A percentile compares a stretch with the other conserved stretches of the same genome.
Conservation (phyloP, 2,888 invertebrate species). For the Harmothoe impar region DNA sequence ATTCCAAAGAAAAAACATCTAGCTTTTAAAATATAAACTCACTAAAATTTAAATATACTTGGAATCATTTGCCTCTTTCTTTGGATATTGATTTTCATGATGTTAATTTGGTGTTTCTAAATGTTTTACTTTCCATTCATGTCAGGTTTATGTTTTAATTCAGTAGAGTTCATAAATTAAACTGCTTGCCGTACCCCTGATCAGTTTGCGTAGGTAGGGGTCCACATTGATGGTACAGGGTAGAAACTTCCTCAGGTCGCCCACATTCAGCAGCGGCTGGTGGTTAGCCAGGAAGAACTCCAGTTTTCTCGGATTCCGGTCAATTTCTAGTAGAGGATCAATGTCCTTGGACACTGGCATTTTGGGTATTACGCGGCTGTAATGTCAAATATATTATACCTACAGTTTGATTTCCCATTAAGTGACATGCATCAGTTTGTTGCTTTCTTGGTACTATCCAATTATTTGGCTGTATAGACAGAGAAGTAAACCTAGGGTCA, state of each 20-base stretch:
- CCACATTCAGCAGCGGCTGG: conserved; percentile 83
- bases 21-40: no score
- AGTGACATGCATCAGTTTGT: background rate
- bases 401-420: background rate
- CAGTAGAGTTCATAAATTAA: no score
- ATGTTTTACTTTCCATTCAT: no score
- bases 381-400: background rate
- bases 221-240: conserved; percentile 99
- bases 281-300: conserved; percentile 96
- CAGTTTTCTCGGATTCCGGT: conserved; percentile 96
- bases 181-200: conserved; percentile 89
- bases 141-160: no score
- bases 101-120: no score
- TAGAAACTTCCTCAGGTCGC: conserved; percentile 92
- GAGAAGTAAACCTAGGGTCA: no score
- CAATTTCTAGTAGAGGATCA: conserved; percentile 94
- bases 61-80: no score
- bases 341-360: conserved; percentile 93
- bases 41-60: no score
- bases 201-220: conserved; percentile 97
- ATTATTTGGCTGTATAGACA: no score
- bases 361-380: conserved; percentile 86
- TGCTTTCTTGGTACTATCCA: no score
- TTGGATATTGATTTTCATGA: no score
- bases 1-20: conserved; percentile 45